Base-by-base conservation (phyloP, 2,888 invertebrate species). In the Ormia ochracea region DNA sequence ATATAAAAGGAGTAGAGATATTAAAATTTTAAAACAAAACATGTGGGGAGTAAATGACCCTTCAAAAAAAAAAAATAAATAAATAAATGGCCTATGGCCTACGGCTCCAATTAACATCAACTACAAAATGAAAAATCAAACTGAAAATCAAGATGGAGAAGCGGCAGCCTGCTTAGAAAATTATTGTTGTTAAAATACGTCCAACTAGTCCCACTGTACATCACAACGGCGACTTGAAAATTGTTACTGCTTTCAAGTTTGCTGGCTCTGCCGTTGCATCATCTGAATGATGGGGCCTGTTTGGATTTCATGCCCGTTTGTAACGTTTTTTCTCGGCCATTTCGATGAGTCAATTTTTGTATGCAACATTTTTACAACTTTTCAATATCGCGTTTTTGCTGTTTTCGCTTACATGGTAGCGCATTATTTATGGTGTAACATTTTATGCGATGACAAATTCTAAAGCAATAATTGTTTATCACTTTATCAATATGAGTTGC, bases 391-490 rank as follows among this genome's bases (percentile, higher is more conserved):
- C 7, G 9, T 59, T 36, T 45, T 58, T 33, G 45, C 31, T 17
- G 17, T 23, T 31, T 52, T 45, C 52, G 50, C 54, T 68, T 58
- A 66, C 50, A 50, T 66, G 56, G 74, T 50, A 74, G 50, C 63
- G 48, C 56, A 52, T 61, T 69, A 63, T 76, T 69, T 76, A 76
- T 76, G 69, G 63, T 56, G 76, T 56, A 76, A 76, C 61, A 38
- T 69, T 63, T 76, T 56, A 76, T 76, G 76, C 61, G 68, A 69
- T 76, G 76, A 76, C 76, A 76, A 76, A 76, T 77, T 77, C 76
- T 77, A 77, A 69, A 77, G 63, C 76, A 77, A 63, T 70, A 77
- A 77, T 77, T 77, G 69, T 77, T 77, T 77, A 77, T 77, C 76
- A 77, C 69, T 77, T 75, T 76, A 69, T 76, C 69, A 76, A 61